Conservation (phyloP, 1,140 invertebrate species). For the Planococcus citri region DNA sequence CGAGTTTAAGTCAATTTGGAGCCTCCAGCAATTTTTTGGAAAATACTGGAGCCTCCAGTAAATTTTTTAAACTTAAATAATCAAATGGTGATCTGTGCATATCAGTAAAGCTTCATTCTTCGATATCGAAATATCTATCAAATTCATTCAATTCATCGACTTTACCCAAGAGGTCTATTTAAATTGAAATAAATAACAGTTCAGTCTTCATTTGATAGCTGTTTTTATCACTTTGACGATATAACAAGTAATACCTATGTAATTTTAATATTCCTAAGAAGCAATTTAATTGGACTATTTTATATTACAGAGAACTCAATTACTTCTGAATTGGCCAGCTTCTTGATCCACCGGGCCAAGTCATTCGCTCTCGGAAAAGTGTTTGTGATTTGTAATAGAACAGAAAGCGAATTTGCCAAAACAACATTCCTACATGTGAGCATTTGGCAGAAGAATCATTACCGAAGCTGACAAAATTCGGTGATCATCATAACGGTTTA, state of each 20-base stretch:
- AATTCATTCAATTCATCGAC: no score
- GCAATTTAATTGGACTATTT: no score
- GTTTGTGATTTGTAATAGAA: conserved; percentile 63
- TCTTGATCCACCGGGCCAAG: conserved; percentile 75
- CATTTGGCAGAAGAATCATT: neutral
- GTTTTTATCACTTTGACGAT: conserved; percentile 91
- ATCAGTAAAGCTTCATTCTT: no score
- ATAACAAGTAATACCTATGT: conserved; percentile 80
- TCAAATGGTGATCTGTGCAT: no score
- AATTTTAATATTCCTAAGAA: no score
- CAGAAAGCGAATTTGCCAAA: conserved; percentile 42
- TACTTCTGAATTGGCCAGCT: conserved; percentile 73
- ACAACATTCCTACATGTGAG: neutral
- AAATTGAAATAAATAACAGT: conserved; percentile 39
- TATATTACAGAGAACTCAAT: conserved; percentile 57
- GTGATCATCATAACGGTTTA: neutral
- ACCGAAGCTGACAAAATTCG: neutral
- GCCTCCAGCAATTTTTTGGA: no score
- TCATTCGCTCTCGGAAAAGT: conserved; percentile 62
- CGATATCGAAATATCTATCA: no score
- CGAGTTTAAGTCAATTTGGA: no score
- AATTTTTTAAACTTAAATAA: no score
- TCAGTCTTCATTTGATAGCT: conserved; percentile 74
- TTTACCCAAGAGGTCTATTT: neutral
- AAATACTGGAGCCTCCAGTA: no score